Base-by-base conservation (phyloP, 1,140 invertebrate species). In the Drosophila bipectinata region DNA sequence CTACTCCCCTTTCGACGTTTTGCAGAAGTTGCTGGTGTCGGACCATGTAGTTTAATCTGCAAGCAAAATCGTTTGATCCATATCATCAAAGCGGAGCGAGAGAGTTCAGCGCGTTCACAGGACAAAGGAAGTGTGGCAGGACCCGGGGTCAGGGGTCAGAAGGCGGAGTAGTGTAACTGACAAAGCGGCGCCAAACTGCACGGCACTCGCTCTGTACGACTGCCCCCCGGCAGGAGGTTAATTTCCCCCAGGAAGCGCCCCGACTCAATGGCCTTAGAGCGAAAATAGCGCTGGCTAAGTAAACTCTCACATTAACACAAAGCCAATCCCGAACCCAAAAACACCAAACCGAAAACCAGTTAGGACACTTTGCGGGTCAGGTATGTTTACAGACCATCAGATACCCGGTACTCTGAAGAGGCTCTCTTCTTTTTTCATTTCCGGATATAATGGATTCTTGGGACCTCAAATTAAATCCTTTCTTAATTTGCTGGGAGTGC, bases 1-100 rank as follows among this genome's bases (percentile, higher is more conserved):
- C 26, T 0, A 6, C 26, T 49, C 14, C 14, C 51, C 9, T 12
- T 51, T 21, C 44, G 6, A 21, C 51, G 72, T 30, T 49, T 14
- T 12, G 41, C 51, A 51, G 57, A 57, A 69, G 53, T 44, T 76
- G 59, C 49, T 62, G 68, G 57, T 76, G 72, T 81, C 77, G 61
- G 72, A 68, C 62, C 74, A 63, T 87, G 74, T 85, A 62, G 78
- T 64, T 87, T 87, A 88, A 85, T 85, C 82, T 82, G 68, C 69
- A 85, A 87, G 82, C 81, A 85, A 84, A 85, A 85, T 85, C 82
- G 82, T 85, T 85, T 85, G 82, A 85, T 85, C 82, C 83, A 85
- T 85, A 85, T 85, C 83, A 62, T 66, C 15, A 48, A 63, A 62
- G 24, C 48, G 44, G 26, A 57, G 41, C 34, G 30, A 41, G 55